phyloP scores from a whole-genome alignment of 53 echinoderm and acorn worm genomes.

The Arbacia lixula region DNA sequence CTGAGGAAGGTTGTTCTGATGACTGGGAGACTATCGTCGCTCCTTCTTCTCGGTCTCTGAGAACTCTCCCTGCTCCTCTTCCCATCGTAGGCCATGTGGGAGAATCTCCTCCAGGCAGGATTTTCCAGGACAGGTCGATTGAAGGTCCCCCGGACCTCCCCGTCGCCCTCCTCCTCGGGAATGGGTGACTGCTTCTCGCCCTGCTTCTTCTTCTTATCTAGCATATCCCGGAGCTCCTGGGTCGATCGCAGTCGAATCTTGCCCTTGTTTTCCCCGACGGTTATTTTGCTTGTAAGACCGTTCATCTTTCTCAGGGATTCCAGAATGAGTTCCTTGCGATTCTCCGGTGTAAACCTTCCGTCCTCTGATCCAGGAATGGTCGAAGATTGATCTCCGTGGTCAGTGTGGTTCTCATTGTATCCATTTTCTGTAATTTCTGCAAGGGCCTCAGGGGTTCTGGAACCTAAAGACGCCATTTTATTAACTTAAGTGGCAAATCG shows the following conservation, averaged over 20 bases:
- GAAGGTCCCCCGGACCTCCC: not conserved
- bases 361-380: conserved; percentile 3
- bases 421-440: not conserved
- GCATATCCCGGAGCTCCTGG: conserved; percentile 41
- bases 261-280: conserved; percentile 48
- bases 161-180: conserved; percentile 6
- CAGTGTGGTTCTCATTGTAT: not conserved
- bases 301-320: conserved; percentile 5
- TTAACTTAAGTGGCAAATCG: no score
- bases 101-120: conserved; percentile 21
- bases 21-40: not conserved
- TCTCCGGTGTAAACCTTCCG: conserved; percentile 3
- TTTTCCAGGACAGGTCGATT: not conserved
- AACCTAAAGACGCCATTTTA: conserved; percentile 21
- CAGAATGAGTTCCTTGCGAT: not conserved
- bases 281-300: conserved; percentile 9
- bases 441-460: conserved; percentile 1
- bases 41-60: not conserved
- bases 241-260: conserved; percentile 39
- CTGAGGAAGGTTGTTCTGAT: not conserved
- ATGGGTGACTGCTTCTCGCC: not conserved
- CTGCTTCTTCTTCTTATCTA: conserved; percentile 29
- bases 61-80: not conserved
- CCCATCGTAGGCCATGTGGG: not conserved
- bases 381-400: no score